A percentile compares a stretch with the other conserved stretches of the same genome.
Evolutionary conservation across 2,888 invertebrate species (phyloP).

Genomic region (Pedicia rivosa): DNA sequence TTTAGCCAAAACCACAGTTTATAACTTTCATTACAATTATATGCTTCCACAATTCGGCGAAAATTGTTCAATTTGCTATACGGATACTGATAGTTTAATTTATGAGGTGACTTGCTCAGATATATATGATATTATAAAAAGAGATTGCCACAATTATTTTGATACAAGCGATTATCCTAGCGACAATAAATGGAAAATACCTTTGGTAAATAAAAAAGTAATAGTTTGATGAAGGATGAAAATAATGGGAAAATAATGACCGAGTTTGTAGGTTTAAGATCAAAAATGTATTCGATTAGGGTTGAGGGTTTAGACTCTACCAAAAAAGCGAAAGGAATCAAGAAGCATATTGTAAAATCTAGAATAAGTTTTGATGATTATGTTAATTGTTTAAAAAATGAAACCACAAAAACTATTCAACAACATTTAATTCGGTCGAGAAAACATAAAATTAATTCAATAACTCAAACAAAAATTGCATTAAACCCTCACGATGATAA

Average conservation of each 20-base stretch:
- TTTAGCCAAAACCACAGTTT: slow-evolving; percentile 19
- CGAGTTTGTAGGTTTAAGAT: slow-evolving; percentile 17
- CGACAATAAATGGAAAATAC: slow-evolving; percentile 17
- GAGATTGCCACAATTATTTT: slow-evolving; percentile 9
- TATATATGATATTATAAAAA: slow-evolving; percentile 15
- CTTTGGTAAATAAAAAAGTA: slow-evolving; percentile 16
- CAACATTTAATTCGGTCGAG: slow-evolving; percentile 1
- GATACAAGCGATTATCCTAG: slow-evolving; percentile 16
- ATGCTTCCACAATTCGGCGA: slow-evolving; percentile 11
- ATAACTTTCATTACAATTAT: slow-evolving; percentile 18
- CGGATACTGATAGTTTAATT: slow-evolving; percentile 16
- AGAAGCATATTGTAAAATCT: slow-evolving; percentile 1
- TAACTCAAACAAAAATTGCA: neutral
- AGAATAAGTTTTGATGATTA: slow-evolving; percentile 2
- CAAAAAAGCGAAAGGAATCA: neutral
- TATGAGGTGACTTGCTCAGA: slow-evolving; percentile 14
- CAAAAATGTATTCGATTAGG: slow-evolving; percentile 17
- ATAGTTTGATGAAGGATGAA: slow-evolving; percentile 18
- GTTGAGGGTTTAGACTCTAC: slow-evolving; percentile 7
- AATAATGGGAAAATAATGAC: slow-evolving; percentile 14
- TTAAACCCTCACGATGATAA: slow-evolving; percentile 1
- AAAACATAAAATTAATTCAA: neutral
- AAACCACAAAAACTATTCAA: neutral
- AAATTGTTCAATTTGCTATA: slow-evolving; percentile 13
- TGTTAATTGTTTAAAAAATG: slow-evolving; percentile 3